A percentile compares a stretch with the other conserved stretches of the same genome.
Evolutionary conservation across 2,888 invertebrate species (phyloP).

Genomic region (Brachyptera risi): DNA sequence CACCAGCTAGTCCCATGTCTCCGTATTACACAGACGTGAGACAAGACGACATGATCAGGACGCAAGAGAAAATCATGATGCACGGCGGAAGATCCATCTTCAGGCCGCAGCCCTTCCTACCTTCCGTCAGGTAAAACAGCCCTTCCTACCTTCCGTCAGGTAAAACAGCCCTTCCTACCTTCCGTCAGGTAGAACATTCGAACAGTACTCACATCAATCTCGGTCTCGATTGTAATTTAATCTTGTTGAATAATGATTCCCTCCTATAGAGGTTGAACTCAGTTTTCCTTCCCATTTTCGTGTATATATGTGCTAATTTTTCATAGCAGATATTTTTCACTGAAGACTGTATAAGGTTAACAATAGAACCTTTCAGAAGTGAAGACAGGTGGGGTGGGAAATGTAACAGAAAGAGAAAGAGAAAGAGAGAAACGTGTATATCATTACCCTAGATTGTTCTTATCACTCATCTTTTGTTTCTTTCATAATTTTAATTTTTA

Average conservation of each 20-base stretch:
- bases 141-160: conserved; percentile 29
- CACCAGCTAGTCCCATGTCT: neutral
- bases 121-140: conserved; percentile 27
- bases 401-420: neutral
- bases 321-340: too few species aligned
- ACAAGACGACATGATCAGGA: conserved; percentile 19
- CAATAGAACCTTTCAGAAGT: too few species aligned
- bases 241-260: neutral
- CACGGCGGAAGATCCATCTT: conserved; percentile 14
- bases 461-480: too few species aligned
- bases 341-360: too few species aligned
- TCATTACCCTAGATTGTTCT: too few species aligned
- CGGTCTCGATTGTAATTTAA: too few species aligned
- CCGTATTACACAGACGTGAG: neutral
- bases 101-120: conserved; percentile 25
- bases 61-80: conserved; percentile 28
- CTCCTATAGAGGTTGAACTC: too few species aligned
- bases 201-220: too few species aligned
- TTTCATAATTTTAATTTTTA: too few species aligned
- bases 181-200: conserved; percentile 29
- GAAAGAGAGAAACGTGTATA: neutral
- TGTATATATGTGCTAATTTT: too few species aligned
- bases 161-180: conserved; percentile 29
- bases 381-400: too few species aligned
- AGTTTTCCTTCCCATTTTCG: too few species aligned